Base-by-base conservation (phyloP, 1,140 invertebrate species). In the Drosophila sucinea region DNA sequence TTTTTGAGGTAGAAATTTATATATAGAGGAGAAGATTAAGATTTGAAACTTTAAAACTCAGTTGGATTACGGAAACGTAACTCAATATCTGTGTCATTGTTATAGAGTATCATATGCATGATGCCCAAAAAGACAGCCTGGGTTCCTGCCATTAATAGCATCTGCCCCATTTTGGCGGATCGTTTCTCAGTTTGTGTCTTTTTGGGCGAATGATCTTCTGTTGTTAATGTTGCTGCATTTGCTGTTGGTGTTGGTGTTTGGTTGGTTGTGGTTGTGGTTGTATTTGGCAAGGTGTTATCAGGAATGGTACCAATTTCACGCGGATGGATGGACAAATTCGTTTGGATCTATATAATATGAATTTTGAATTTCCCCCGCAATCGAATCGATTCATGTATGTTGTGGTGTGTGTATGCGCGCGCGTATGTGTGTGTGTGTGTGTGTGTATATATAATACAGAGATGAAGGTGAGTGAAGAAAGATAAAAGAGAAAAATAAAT, bases 41-140 rank as follows among this genome's bases (percentile, higher is more conserved):
- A 58, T 35, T 7, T 29, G 25, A 4, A 54, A 70, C 7, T 3
- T 44, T 78, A 85, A 44, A 85, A 85, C 44, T 81, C 56, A 2
- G n/a, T 33, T 17, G 82, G 82, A 1, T 60, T 71, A 27, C 62
- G 40, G 29, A 30, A 35, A 11, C 35, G 35, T 1, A 85, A 5
- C 23, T 44, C 27, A 27, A 85, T 33, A 23, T 58, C 30, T 30
- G 68, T 44, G 23, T 72, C 76, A 35, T 80, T 85, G 35, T 25
- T 40, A 17, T 29, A 47, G 8, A 80, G 11, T 40, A 74, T 54
- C 32, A 78, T 27, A 47, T 64, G 65, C 6, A 56, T 8, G 8
- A 66, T 11, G 17, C 58, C 66, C 6, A 81, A 23, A 3, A 81
- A 8, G 6, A 70, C 2, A 1, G 58, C 27, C 35, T 81, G 55